Conservation (phyloP, 2,797 vertebrate genomes). For the Acanthurus leucopareius region DNA sequence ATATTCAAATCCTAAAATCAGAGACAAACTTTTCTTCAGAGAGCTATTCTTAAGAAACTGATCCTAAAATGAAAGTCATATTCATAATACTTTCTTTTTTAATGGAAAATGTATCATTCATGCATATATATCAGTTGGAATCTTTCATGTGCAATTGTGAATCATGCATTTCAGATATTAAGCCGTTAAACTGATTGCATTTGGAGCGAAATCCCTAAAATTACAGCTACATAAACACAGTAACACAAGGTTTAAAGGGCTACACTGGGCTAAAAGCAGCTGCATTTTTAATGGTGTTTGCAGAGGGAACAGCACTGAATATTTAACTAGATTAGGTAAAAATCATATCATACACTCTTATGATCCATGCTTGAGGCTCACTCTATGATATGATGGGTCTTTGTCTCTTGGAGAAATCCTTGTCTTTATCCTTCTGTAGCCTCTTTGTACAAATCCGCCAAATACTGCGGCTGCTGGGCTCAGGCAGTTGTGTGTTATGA, state of each 20-base stretch:
- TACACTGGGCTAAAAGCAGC: conserved; percentile 23
- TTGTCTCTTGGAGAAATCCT: conserved; percentile 69
- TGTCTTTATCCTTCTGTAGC: conserved; percentile 59
- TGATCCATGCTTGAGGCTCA: conserved; percentile 57
- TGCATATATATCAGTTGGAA: not conserved
- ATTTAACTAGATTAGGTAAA: conserved; percentile 65
- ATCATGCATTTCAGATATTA: conserved; percentile 2
- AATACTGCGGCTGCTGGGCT: conserved; percentile 60
- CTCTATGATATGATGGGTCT: conserved; percentile 46
- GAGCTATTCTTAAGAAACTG: not conserved
- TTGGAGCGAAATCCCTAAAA: conserved; percentile 31
- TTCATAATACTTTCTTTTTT: not conserved
- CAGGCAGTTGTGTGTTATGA: conserved; percentile 77
- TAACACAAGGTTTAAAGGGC: conserved; percentile 18
- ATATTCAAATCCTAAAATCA: not conserved
- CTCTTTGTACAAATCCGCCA: conserved; percentile 64
- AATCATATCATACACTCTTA: conserved; percentile 57
- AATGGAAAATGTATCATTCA: not conserved
- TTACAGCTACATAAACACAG: conserved; percentile 16
- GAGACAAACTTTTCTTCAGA: not conserved
- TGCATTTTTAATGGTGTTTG: conserved; percentile 57
- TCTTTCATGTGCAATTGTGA: conserved; percentile 14
- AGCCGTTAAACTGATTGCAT: conserved; percentile 10
- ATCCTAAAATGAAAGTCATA: conserved; percentile 1
- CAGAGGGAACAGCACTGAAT: conserved; percentile 40